Conservation (phyloP, 2,113 vertebrate genomes). For the Gopherus flavomarginatus region DNA sequence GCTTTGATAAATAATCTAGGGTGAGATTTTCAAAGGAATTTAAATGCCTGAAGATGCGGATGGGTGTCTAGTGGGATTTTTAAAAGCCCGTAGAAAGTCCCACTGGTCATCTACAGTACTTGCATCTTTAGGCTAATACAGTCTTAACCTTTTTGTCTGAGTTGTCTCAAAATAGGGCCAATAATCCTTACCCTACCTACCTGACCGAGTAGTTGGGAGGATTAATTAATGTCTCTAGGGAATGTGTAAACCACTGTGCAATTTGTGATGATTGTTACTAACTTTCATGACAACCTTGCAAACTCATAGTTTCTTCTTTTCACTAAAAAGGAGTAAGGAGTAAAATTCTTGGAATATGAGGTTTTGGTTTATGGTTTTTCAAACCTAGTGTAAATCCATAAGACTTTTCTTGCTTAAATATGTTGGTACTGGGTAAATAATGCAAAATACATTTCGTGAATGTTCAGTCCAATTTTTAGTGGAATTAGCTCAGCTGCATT, state of each 20-base stretch:
- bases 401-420: constrained; percentile 38
- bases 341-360: constrained; percentile 23
- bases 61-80: background rate
- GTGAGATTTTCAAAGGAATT: background rate
- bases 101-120: background rate
- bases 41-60: background rate
- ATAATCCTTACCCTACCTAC: background rate
- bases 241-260: background rate
- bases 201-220: background rate
- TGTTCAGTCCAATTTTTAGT: constrained; percentile 62
- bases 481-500: constrained; percentile 53
- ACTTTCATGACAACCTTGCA: background rate
- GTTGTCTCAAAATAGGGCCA: background rate
- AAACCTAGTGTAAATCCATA: constrained; percentile 49
- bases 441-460: constrained; percentile 39
- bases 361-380: constrained; percentile 15
- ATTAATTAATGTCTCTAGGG: background rate
- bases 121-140: background rate
- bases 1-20: background rate
- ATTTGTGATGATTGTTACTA: background rate
- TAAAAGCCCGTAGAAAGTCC: background rate
- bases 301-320: background rate
- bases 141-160: background rate
- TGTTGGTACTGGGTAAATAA: background rate
- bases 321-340: background rate